Evolutionary conservation across 2,888 invertebrate species (phyloP), one percentile per base, ranked within the genome.

Genomic region (Lasioglossum malachurum): DNA sequence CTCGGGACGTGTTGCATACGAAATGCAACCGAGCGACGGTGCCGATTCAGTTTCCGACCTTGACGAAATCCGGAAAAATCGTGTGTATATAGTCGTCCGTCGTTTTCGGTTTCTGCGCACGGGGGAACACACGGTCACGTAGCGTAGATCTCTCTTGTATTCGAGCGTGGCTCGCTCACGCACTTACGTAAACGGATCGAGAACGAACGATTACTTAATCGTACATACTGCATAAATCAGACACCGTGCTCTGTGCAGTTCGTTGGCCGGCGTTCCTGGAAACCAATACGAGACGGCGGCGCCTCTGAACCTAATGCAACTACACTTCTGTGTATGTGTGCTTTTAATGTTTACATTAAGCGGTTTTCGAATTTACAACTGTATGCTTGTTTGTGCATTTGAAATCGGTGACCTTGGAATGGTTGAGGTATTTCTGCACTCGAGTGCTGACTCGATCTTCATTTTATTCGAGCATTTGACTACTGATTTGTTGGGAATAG

Each of bases 161-260:
- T 16, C 57, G 38, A 69, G 44, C 53, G 69, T 31, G 67, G 69
- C 38, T 69, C 75, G 53, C 38, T 49, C 35, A 64, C 16, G 35
- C 35, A 35, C 57, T 83, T 84, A 78, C 83, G 77, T 74, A 83
- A 84, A 83, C 84, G 64, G 71, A 75, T 82, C 80, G 57, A 74
- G 69, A 83, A 83, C 82, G 75, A 80, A 81, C 71, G 82, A 83
- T 83, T 82, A 84, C 83, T 77, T 73, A 84, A 84, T 77, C 75
- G 49, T 41, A 75, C 82, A 60, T 82, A 41, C 76, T 76, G 72
- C 41, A 82, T 82, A 84, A 82, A 82, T 84, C 76, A 41, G 44
- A 53, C 53, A 53, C 53, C 8, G 23, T 53, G 46, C 35, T 60
- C 60, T 27, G 60, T 16, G 77, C 19, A 46, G 69, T 69, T 69